Evolutionary conservation across 2,113 vertebrate genomes (phyloP).

Genomic region (Oplegnathus fasciatus): DNA sequence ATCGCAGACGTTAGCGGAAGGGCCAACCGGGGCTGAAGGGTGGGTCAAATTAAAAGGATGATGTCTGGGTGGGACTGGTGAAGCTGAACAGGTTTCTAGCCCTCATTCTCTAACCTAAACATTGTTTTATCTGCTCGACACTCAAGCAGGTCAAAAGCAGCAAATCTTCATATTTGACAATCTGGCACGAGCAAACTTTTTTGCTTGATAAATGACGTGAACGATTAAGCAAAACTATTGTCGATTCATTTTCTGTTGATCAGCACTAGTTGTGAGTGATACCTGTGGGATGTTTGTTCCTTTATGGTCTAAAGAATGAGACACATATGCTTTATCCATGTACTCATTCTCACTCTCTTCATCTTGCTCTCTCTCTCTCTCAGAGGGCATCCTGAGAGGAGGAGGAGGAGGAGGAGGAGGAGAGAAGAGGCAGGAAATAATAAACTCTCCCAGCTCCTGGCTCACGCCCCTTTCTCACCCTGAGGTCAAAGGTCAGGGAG

Average conservation of each 20-base stretch:
- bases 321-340: constrained; percentile 33
- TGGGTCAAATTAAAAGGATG: constrained; percentile 77
- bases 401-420: constrained; percentile 84
- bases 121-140: constrained; percentile 47
- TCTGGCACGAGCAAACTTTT: not conserved
- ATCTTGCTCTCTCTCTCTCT: constrained; percentile 17
- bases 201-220: not conserved
- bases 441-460: constrained; percentile 92
- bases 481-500: constrained; percentile 87
- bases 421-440: constrained; percentile 94
- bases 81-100: constrained; percentile 67
- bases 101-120: constrained; percentile 45
- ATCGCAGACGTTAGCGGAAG: constrained; percentile 71
- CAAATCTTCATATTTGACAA: not conserved
- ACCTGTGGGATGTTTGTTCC: not conserved
- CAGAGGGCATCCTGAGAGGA: constrained; percentile 55
- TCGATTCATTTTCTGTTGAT: not conserved
- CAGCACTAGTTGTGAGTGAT: not conserved
- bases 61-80: constrained; percentile 66
- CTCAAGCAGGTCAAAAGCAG: constrained; percentile 34
- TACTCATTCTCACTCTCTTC: constrained; percentile 33
- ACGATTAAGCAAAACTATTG: not conserved
- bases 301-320: constrained; percentile 17
- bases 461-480: constrained; percentile 87
- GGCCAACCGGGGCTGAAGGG: constrained; percentile 53